Conservation (phyloP, 2,797 vertebrate genomes). For the Aratinga solstitialis region DNA sequence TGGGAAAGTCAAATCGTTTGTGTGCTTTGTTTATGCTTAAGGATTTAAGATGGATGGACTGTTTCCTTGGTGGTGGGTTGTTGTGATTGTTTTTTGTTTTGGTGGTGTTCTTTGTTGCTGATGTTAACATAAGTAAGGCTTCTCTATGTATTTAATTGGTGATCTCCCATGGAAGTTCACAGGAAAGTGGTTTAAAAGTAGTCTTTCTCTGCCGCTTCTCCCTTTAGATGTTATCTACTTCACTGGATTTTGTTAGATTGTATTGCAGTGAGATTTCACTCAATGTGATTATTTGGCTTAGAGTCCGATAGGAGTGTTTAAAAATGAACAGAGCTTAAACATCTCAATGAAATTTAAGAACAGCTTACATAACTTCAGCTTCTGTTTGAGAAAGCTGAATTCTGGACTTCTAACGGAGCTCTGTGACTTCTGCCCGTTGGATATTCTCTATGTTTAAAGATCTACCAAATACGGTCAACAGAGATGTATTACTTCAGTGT, state of each 20-base stretch:
- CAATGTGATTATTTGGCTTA: neutral
- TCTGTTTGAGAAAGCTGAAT: neutral
- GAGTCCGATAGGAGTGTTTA: neutral
- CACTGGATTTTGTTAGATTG: neutral
- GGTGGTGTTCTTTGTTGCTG: too few relatives aligned
- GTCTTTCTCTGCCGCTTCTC: accelerated
- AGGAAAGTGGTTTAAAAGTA: neutral
- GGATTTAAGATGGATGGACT: neutral
- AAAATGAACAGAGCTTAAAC: neutral
- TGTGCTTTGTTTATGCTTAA: neutral
- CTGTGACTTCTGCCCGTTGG: neutral
- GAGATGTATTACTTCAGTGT: neutral
- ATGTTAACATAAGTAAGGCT: neutral
- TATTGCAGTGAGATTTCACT: neutral
- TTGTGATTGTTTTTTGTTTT: neutral
- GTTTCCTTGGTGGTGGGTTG: neutral
- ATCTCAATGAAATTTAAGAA: neutral
- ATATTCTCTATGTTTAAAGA: neutral
- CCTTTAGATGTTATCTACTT: neutral
- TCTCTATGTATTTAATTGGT: neutral
- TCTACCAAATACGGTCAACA: neutral
- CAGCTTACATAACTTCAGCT: neutral
- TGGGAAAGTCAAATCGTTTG: neutral
- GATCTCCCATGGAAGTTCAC: neutral
- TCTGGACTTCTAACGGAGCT: neutral